Conservation (phyloP, 2,888 invertebrate genomes). For the Hemistola chrysoprasaria region DNA sequence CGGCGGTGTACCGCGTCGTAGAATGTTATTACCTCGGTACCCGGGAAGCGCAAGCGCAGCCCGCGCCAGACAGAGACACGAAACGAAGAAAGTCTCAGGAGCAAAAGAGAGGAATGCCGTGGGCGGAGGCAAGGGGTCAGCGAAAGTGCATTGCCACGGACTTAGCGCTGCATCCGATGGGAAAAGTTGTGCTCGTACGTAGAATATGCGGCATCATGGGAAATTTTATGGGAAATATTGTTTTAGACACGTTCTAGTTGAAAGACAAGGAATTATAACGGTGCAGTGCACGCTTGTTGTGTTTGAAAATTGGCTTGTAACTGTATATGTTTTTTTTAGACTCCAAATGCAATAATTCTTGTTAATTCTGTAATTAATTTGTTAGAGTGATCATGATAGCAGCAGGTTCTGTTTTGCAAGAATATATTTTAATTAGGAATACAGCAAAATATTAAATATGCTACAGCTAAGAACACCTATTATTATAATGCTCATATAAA, state of each 20-base stretch:
- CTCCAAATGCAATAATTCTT: too few species aligned
- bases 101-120: slow-evolving; percentile 63
- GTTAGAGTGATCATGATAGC: too few species aligned
- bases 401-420: too few species aligned
- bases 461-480: too few species aligned
- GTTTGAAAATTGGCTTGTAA: slow-evolving; percentile 3
- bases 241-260: slow-evolving; percentile 24
- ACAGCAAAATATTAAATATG: too few species aligned
- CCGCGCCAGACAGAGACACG: slow-evolving; percentile 55
- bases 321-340: too few species aligned
- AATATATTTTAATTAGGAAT: too few species aligned
- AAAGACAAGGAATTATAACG: slow-evolving; percentile 27
- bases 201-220: slow-evolving; percentile 59
- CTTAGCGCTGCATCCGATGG: slow-evolving; percentile 71
- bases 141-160: slow-evolving; percentile 81
- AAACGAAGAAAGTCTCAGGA: slow-evolving; percentile 57
- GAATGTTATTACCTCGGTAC: slow-evolving; percentile 76
- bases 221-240: slow-evolving; percentile 52
- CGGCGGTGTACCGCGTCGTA: slow-evolving; percentile 77
- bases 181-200: slow-evolving; percentile 68
- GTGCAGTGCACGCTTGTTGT: slow-evolving; percentile 13
- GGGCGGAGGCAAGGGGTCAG: slow-evolving; percentile 79
- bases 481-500: too few species aligned
- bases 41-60: slow-evolving; percentile 76
- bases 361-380: too few species aligned